Percentiles rank a stretch among this genome's conserved stretches.
phyloP scores from a whole-genome alignment of 2,797 vertebrate genomes.

The Gephyroberyx darwinii region DNA sequence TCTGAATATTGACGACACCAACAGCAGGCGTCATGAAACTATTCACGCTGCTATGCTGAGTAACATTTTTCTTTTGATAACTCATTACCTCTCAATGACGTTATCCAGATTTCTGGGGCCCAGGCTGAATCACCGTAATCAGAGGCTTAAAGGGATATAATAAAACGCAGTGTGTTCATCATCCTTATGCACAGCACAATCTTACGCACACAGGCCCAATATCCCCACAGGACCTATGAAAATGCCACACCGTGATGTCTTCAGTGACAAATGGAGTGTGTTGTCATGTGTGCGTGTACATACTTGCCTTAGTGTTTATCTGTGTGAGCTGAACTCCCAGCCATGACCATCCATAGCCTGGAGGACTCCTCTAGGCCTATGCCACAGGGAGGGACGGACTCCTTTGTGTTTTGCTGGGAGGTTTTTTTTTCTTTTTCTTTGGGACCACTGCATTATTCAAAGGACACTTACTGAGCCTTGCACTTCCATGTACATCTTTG shows the following conservation, averaged over 20 bases:
- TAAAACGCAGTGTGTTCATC: conserved; percentile 21
- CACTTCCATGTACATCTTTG: conserved; percentile 79
- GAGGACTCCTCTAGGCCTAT: conserved; percentile 49
- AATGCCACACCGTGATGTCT: conserved; percentile 48
- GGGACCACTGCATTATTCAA: conserved; percentile 81
- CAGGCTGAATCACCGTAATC: conserved; percentile 7
- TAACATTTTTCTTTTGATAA: conserved; percentile 12
- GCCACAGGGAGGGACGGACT: conserved; percentile 14
- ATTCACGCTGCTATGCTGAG: neutral
- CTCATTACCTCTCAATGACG: neutral
- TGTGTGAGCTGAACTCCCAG: conserved; percentile 43
- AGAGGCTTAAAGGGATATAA: conserved; percentile 30
- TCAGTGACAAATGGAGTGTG: conserved; percentile 35
- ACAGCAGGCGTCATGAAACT: neutral
- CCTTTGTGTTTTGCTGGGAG: conserved; percentile 48
- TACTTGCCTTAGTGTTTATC: neutral
- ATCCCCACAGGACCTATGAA: conserved; percentile 49
- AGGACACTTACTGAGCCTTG: conserved; percentile 81
- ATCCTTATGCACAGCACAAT: conserved; percentile 2
- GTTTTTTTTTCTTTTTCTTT: conserved; percentile 61
- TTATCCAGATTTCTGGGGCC: conserved; percentile 18
- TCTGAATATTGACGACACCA: neutral
- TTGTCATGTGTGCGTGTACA: conserved; percentile 19
- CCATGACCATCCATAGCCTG: conserved; percentile 54
- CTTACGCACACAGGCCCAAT: conserved; percentile 29